These are phyloP conservation scores for Erebia aethiops DNA, from an alignment of 2,888 invertebrate genomes.

Conservation along the genomic window DNA sequence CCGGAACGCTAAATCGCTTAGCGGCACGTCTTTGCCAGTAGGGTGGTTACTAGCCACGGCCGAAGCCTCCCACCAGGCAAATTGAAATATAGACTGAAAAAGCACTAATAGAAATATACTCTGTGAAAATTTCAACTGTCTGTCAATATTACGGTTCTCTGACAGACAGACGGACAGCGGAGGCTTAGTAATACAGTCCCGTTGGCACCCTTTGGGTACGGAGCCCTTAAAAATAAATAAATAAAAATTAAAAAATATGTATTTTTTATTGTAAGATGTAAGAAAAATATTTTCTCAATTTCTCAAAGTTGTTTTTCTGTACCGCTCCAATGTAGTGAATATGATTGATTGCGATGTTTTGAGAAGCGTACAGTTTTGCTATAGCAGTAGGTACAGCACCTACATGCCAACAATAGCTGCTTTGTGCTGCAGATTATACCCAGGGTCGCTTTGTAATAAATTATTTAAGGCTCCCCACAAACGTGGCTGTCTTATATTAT, in stretches of 20 bases:
- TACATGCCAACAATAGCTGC: slow-evolving; percentile 26
- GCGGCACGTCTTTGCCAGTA: too few species aligned
- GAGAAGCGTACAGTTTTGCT: slow-evolving; percentile 10
- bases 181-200: too few species aligned
- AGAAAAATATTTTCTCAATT: slow-evolving; percentile 14
- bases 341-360: slow-evolving; percentile 30
- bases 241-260: background rate
- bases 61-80: too few species aligned
- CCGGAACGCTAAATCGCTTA: too few species aligned
- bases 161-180: too few species aligned
- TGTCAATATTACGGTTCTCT: too few species aligned
- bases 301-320: slow-evolving; percentile 20
- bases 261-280: background rate
- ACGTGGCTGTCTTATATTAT: background rate
- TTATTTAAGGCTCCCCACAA: slow-evolving; percentile 6
- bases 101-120: too few species aligned
- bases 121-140: too few species aligned
- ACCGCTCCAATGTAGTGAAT: slow-evolving; percentile 20
- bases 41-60: too few species aligned
- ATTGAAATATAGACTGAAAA: too few species aligned
- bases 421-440: slow-evolving; percentile 13
- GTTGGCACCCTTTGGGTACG: too few species aligned
- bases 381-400: background rate
- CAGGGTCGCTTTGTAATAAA: slow-evolving; percentile 12
- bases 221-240: too few species aligned